Base-by-base conservation (phyloP, 2,113 vertebrate species). In the Aegotheles bennettii region DNA sequence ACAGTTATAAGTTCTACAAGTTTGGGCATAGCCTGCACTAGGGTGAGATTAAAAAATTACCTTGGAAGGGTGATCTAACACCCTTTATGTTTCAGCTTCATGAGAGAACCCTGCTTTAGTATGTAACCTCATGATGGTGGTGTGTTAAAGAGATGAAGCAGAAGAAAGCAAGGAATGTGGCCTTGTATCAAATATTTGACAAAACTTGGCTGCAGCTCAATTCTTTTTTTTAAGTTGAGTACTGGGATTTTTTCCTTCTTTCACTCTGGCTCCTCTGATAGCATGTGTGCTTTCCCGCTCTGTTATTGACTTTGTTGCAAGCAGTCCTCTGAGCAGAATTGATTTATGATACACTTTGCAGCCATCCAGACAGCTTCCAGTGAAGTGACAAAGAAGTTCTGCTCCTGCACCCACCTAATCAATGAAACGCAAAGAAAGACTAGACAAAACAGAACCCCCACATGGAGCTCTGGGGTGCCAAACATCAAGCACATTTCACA, bases 361-460 rank as follows among this genome's bases (percentile, higher is more conserved):
- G 94, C 90, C 87, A 76, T 93, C 91, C 93, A 96, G 95, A 96
- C 94, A 97, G 93, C 89, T 97, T 96, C 65, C 93, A 96, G 88
- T 59, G 82, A 97, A 96, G 89, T 97, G 97, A 97, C 96, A 98
- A 96, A 97, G 93, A 95, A 97, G 93, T 97, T 97, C 94, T 97
- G 96, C 96, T 94, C 85, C 90, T 85, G 73, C 94, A 94, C 78
- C 91, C 89, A 81, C 77, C 73, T 82, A 75, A 98, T 98, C 98
- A 97, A 97, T 97, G 95, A 93, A 91, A 86, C 11, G 14, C 86
- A 97, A 96, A 95, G 89, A 51, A 87, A 96, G 90, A 79, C 84
- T 16, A 96, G 94, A 87, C 94, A 83, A 97, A 98, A 97, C 87
- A 96, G 91, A 96, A 79, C 36, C 75, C 87, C 87, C 64, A 64